Percentiles rank a stretch among this genome's conserved stretches.
These are phyloP conservation scores for Campoletis sonorensis DNA, from an alignment of 1,140 invertebrate species.

Conservation along the genomic window DNA sequence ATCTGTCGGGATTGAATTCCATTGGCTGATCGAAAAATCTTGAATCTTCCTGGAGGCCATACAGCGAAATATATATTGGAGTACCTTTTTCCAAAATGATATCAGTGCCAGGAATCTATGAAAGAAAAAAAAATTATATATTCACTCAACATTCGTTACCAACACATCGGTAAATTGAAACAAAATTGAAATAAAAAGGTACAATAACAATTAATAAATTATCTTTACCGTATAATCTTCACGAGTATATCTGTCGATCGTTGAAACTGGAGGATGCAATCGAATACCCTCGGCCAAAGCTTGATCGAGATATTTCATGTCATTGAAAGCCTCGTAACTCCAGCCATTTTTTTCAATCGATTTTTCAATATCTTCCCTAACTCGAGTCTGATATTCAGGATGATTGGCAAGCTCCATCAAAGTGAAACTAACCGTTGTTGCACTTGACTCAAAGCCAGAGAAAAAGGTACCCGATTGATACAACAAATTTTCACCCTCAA, in stretches of 20 bases:
- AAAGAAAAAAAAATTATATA: no score
- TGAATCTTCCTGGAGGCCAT: slow-evolving; percentile 72
- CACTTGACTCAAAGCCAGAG: slow-evolving; percentile 79
- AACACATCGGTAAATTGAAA: no score
- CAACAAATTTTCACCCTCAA: slow-evolving; percentile 61
- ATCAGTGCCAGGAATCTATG: slow-evolving; percentile 67
- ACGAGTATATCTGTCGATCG: slow-evolving; percentile 75
- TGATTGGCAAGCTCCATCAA: slow-evolving; percentile 73
- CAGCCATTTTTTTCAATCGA: slow-evolving; percentile 67
- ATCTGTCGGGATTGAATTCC: slow-evolving; percentile 66
- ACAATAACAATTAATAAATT: no score
- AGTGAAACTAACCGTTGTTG: slow-evolving; percentile 72
- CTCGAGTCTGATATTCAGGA: slow-evolving; percentile 67
- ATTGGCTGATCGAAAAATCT: slow-evolving; percentile 62
- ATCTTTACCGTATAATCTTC: slow-evolving; percentile 70
- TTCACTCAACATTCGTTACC: no score
- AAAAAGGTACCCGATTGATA: slow-evolving; percentile 72
- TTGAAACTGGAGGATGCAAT: slow-evolving; percentile 79
- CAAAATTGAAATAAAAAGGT: no score
- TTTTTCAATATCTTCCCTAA: slow-evolving; percentile 79
- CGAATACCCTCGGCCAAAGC: slow-evolving; percentile 72
- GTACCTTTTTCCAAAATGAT: slow-evolving; percentile 66
- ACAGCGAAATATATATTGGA: slow-evolving; percentile 58
- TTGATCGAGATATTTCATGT: slow-evolving; percentile 71
- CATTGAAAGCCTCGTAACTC: slow-evolving; percentile 66